Evolutionary conservation across 2,797 vertebrate genomes (phyloP), one percentile per base, ranked within the genome.

Genomic region (Sarcophilus harrisii): DNA sequence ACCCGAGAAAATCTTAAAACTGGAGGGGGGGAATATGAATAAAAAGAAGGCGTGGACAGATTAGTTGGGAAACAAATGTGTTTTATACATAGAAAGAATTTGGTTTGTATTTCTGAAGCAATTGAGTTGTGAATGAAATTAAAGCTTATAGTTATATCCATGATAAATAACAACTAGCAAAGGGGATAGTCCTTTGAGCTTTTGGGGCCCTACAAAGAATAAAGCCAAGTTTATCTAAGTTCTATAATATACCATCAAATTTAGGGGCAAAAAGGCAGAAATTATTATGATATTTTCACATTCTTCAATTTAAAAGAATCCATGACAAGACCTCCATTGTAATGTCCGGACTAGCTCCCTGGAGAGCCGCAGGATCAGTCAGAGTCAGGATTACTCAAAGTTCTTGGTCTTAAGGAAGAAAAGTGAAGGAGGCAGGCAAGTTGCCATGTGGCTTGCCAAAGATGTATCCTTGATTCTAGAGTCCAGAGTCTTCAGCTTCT

Each of bases 271-370:
- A 93, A 62, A 1, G 10, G 32, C 11, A 93, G 5, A 21, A 87
- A 87, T 27, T 73, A 93, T 90, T 91, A 60, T 95, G 11, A 96
- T 95, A 94, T 49, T 38, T 27, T 94, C 58, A 94, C 93, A 87
- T 1, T 13, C 29, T 57, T 27, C 16, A 95, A n/a, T 73, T 89
- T 30, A 93, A 59, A 1, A 92, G n/a, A 52, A 13, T 90, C 54
- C 52, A 90, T 54, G 13, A 90, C 21, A 54, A 18, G 90, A 24
- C 16, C 52, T 54, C 13, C 38, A n/a, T 73, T 73, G 32, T 52
- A 52, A 52, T 52, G 52, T 52, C 52, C 0, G 6, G 52, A 52
- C 5, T 5, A 52, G 52, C 52, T 52, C 52, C 4, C 0, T 52
- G 52, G 52, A 52, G 52, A 52, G 4, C 6, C 52, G 5, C 52